Evolutionary conservation across 2,113 vertebrate genomes (phyloP).

Genomic region (Chionodraco myersi): DNA sequence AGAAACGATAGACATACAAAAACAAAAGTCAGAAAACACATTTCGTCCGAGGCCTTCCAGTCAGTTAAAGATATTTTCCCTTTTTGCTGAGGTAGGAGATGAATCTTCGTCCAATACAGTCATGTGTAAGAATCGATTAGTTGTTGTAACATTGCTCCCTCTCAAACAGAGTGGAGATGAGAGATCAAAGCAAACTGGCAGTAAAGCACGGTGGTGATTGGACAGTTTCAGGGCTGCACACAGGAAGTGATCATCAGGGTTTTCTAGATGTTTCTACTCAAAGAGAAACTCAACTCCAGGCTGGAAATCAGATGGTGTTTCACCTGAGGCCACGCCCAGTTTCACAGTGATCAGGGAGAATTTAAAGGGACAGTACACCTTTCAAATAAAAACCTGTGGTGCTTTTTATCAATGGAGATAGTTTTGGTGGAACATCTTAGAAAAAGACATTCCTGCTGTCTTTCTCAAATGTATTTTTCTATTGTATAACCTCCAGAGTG

Average conservation of each 20-base stretch:
- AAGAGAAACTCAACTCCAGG: neutral
- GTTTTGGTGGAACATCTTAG: too few relatives aligned
- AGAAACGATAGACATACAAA: neutral
- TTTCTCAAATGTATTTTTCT: too few relatives aligned
- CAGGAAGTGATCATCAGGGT: slow-evolving; percentile 1
- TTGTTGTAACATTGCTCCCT: slow-evolving; percentile 20
- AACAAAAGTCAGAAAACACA: neutral
- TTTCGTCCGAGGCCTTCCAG: slow-evolving; percentile 17
- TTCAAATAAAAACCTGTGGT: too few relatives aligned
- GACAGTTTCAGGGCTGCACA: neutral
- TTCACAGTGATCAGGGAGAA: too few relatives aligned
- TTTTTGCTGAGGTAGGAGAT: slow-evolving; percentile 77
- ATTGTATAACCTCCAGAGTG: too few relatives aligned
- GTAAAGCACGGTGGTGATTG: slow-evolving; percentile 70
- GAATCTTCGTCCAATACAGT: slow-evolving; percentile 24
- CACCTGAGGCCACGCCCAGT: too few relatives aligned
- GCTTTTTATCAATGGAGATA: too few relatives aligned
- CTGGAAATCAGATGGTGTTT: neutral
- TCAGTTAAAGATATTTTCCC: slow-evolving; percentile 50
- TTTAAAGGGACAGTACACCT: too few relatives aligned
- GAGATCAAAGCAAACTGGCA: neutral
- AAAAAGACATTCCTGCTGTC: too few relatives aligned
- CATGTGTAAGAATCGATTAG: neutral
- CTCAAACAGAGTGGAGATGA: neutral
- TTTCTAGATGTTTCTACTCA: neutral